Evolutionary conservation across 2,888 invertebrate species (phyloP).

Genomic region (Dolichopus griseipennis): DNA sequence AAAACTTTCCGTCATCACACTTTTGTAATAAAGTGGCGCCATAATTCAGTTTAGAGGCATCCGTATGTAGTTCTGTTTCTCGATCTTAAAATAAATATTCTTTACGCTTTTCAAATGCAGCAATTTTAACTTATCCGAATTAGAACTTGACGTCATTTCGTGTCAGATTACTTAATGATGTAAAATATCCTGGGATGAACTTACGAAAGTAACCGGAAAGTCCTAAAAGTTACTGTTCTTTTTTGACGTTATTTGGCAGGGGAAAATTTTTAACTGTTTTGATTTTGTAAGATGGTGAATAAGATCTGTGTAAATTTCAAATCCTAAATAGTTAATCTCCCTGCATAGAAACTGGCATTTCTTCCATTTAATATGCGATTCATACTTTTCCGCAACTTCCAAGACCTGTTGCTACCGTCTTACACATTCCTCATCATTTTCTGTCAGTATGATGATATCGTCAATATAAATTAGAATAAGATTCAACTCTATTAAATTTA

Average conservation of each 20-base stretch:
- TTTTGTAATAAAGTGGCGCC: constrained; percentile 12
- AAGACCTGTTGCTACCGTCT: constrained; percentile 17
- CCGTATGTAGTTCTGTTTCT: constrained; percentile 11
- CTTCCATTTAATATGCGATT: constrained; percentile 21
- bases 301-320: constrained; percentile 15
- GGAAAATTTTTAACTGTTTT: constrained; percentile 26
- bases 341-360: constrained; percentile 22
- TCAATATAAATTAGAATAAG: constrained; percentile 22
- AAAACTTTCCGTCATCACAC: too few relatives aligned
- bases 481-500: constrained; percentile 18
- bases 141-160: constrained; percentile 11
- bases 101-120: constrained; percentile 7
- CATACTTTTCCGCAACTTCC: constrained; percentile 17
- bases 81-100: constrained; percentile 4
- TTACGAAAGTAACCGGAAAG: constrained; percentile 16
- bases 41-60: constrained; percentile 9
- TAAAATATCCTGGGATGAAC: constrained; percentile 16
- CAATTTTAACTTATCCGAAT: constrained; percentile 9
- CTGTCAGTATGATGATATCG: constrained; percentile 22
- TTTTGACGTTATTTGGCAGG: constrained; percentile 23
- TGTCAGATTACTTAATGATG: constrained; percentile 5
- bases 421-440: constrained; percentile 20
- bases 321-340: constrained; percentile 16
- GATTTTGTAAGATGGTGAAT: constrained; percentile 26
- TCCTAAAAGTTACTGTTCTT: constrained; percentile 28